Conservation (phyloP, 2,888 invertebrate species). For the Tetragonisca angustula region DNA sequence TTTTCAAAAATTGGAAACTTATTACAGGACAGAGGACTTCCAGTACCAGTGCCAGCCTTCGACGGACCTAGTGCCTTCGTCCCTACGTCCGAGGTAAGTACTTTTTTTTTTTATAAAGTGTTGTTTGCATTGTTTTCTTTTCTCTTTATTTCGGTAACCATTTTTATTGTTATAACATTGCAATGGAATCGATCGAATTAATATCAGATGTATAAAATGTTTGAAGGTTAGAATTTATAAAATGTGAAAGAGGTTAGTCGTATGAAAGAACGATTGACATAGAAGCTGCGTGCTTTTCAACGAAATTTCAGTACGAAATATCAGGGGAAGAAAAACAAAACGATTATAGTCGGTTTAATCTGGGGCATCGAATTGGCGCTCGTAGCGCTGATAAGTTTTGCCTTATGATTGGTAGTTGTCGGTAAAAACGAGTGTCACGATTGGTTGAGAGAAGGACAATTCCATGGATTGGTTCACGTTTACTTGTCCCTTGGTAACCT, state of each 20-base stretch:
- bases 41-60: conserved; percentile 85
- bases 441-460: conserved; percentile 56
- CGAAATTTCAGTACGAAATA: conserved; percentile 25
- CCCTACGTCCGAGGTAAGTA: conserved; percentile 86
- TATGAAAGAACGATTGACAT: neutral
- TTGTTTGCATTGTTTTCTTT: neutral
- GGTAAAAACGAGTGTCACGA: conserved; percentile 61
- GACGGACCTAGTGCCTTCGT: conserved; percentile 86
- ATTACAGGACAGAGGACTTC: conserved; percentile 85
- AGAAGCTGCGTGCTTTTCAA: neutral
- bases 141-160: neutral
- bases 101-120: neutral
- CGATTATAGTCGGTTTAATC: conserved; percentile 70
- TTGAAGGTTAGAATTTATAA: neutral
- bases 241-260: neutral
- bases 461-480: conserved; percentile 53
- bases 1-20: conserved; percentile 1
- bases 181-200: neutral
- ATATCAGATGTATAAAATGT: conserved; percentile 44
- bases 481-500: conserved; percentile 71
- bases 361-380: conserved; percentile 66
- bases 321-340: conserved; percentile 69
- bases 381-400: conserved; percentile 54
- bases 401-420: conserved; percentile 57
- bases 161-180: neutral